Evolutionary conservation across 2,113 vertebrate genomes (phyloP).

Genomic region (Halichoerus grypus): DNA sequence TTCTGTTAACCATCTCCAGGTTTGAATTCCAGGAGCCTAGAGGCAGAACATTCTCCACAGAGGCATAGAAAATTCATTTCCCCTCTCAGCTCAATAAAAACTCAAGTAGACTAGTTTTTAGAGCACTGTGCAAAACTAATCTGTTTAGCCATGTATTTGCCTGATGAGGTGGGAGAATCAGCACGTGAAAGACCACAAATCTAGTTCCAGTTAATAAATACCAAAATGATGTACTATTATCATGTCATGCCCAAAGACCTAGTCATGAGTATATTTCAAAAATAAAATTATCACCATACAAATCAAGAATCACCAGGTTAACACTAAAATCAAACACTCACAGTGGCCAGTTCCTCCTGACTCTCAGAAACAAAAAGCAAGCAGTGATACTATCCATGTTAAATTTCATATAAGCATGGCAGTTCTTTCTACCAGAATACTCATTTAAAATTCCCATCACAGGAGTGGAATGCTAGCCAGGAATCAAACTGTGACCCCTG

Average conservation of each 20-base stretch:
- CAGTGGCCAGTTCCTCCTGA: slow-evolving; percentile 12
- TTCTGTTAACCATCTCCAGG: slow-evolving; percentile 22
- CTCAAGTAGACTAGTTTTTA: slow-evolving; percentile 52
- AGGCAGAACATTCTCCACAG: slow-evolving; percentile 72
- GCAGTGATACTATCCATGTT: neutral
- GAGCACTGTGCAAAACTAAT: slow-evolving; percentile 67
- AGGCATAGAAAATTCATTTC: slow-evolving; percentile 77
- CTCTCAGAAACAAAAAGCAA: neutral
- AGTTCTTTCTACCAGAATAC: slow-evolving; percentile 58
- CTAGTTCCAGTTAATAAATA: slow-evolving; percentile 70
- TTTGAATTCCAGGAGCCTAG: slow-evolving; percentile 41
- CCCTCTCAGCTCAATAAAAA: slow-evolving; percentile 69
- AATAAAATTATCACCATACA: slow-evolving; percentile 56
- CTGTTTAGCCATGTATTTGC: slow-evolving; percentile 72
- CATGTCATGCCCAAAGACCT: slow-evolving; percentile 14
- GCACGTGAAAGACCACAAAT: slow-evolving; percentile 56
- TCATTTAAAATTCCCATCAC: slow-evolving; percentile 85
- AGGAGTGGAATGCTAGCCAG: slow-evolving; percentile 83
- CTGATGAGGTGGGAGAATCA: slow-evolving; percentile 47
- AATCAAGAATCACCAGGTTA: slow-evolving; percentile 51
- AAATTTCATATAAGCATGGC: slow-evolving; percentile 51
- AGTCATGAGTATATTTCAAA: slow-evolving; percentile 47
- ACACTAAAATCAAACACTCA: neutral
- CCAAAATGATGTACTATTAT: slow-evolving; percentile 49
- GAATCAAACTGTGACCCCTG: slow-evolving; percentile 85